phyloP scores from a whole-genome alignment of 2,113 vertebrate genomes.

The Spea bombifrons region DNA sequence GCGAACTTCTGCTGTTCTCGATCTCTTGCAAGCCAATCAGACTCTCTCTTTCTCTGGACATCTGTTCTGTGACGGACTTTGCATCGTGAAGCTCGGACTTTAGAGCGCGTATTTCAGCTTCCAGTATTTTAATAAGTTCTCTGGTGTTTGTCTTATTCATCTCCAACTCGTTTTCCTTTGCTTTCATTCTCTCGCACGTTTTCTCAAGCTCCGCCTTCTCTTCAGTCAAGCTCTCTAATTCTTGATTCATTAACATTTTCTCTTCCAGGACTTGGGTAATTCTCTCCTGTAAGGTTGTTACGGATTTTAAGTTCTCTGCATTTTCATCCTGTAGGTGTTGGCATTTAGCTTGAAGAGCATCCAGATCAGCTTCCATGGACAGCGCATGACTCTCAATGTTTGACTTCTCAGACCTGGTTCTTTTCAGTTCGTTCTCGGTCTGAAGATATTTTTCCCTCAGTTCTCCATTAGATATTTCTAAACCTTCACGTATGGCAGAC shows the following conservation, averaged over 20 bases:
- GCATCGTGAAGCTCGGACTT: constrained; percentile 60
- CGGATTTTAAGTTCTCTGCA: constrained; percentile 62
- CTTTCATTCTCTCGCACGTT: constrained; percentile 64
- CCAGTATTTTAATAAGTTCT: constrained; percentile 64
- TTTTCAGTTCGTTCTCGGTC: constrained; percentile 66
- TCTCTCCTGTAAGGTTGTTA: constrained; percentile 68
- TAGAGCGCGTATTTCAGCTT: constrained; percentile 67
- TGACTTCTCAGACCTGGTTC: constrained; percentile 67
- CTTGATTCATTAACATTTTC: constrained; percentile 63
- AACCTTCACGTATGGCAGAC: constrained; percentile 56
- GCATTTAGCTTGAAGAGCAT: constrained; percentile 67
- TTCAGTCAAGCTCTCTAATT: constrained; percentile 68
- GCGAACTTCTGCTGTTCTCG: constrained; percentile 57
- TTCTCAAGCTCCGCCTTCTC: constrained; percentile 67
- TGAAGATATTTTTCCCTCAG: constrained; percentile 71
- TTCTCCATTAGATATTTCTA: constrained; percentile 60
- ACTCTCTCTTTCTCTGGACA: constrained; percentile 61
- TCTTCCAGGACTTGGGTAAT: constrained; percentile 64
- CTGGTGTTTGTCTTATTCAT: constrained; percentile 59
- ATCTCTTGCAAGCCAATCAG: constrained; percentile 64
- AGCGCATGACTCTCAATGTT: constrained; percentile 65
- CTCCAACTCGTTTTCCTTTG: constrained; percentile 66
- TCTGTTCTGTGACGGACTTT: constrained; percentile 55
- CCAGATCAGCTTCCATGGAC: constrained; percentile 65
- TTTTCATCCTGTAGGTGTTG: constrained; percentile 64